Evolutionary conservation across 2,888 invertebrate species (phyloP).

Genomic region (Argyresthia albistria): DNA sequence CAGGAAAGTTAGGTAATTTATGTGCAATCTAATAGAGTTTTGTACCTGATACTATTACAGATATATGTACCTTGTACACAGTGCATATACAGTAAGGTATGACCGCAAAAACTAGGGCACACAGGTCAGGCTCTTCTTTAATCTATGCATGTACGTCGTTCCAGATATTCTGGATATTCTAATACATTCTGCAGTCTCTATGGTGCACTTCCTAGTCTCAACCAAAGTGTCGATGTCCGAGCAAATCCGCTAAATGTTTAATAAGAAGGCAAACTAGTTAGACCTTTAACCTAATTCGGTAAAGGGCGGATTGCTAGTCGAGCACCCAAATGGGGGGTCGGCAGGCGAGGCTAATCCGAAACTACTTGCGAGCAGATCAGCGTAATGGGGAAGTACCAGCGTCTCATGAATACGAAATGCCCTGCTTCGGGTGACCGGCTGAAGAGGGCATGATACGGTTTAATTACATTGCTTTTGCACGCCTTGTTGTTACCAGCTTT

Average conservation of each 20-base stretch:
- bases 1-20: no score
- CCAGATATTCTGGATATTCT: no score
- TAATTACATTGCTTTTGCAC: constrained; percentile 1
- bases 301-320: neutral
- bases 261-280: neutral
- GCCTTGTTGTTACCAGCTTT: no score
- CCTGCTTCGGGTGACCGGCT: constrained; percentile 11
- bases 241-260: neutral
- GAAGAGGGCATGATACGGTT: constrained; percentile 3
- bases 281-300: constrained; percentile 3
- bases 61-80: no score
- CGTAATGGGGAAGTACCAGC: constrained; percentile 44
- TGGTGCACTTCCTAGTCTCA: no score
- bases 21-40: neutral
- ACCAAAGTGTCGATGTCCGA: neutral
- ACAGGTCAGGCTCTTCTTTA: no score
- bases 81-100: no score
- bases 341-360: constrained; percentile 43
- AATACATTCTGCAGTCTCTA: no score
- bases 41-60: neutral
- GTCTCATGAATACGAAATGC: constrained; percentile 57
- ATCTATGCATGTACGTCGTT: no score
- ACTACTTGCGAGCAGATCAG: constrained; percentile 53
- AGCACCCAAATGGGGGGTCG: neutral
- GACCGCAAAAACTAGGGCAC: no score